Percentiles rank a stretch among this genome's conserved stretches.
Evolutionary conservation across 2,888 invertebrate genomes (phyloP).

Genomic region (Acrocyrtus sp.): DNA sequence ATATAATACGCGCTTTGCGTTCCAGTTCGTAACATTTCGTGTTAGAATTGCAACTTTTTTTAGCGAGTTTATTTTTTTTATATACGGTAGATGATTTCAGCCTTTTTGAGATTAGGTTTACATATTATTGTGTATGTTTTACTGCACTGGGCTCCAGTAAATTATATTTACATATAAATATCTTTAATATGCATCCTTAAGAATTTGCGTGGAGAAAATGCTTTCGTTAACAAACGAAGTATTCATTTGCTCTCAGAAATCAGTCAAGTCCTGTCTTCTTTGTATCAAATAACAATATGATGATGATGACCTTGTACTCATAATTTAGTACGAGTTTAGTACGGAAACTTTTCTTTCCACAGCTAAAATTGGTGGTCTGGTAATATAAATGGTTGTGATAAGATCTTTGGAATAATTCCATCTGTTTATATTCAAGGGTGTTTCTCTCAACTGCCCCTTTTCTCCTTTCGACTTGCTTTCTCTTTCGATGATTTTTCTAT

Average conservation of each 20-base stretch:
- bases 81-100: too few species aligned
- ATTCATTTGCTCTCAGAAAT: too few species aligned
- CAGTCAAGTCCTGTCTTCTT: too few species aligned
- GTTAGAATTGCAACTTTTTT: too few species aligned
- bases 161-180: background rate
- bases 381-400: background rate
- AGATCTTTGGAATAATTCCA: slow-evolving; percentile 7
- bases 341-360: background rate
- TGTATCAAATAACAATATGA: background rate
- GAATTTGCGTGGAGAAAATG: background rate
- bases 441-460: too few species aligned
- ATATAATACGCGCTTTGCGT: background rate
- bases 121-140: background rate
- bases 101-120: slow-evolving; percentile 16
- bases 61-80: too few species aligned
- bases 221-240: too few species aligned
- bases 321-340: background rate
- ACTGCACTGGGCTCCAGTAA: too few species aligned
- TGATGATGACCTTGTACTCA: background rate
- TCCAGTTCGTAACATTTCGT: background rate
- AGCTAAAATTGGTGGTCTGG: too few species aligned
- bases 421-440: too few species aligned
- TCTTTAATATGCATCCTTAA: background rate
- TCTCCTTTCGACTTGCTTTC: background rate
- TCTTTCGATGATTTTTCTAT: background rate